A percentile compares a stretch with the other conserved stretches of the same genome.
Conservation (phyloP, 2,113 vertebrate genomes). For the Pristiophorus japonicus region DNA sequence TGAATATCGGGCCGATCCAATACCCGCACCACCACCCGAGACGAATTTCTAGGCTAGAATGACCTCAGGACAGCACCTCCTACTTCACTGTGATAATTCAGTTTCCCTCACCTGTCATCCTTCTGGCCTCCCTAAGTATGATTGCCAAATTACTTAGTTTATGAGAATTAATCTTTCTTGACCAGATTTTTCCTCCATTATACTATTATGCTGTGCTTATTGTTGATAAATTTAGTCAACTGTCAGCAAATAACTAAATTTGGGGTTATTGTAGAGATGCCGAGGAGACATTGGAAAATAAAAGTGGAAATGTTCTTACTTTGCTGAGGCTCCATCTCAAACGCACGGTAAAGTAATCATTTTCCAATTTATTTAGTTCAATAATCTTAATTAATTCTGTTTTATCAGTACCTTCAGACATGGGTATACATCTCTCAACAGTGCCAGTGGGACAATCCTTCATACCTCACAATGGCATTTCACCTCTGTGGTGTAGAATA, state of each 20-base stretch:
- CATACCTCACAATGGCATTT: neutral
- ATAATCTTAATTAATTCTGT: slow-evolving; percentile 8
- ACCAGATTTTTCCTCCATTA: neutral
- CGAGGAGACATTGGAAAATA: neutral
- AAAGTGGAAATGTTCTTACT: neutral
- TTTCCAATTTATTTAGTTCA: neutral
- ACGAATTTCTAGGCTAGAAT: neutral
- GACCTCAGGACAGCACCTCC: neutral
- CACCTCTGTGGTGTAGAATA: neutral
- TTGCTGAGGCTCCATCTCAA: neutral
- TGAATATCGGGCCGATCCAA: too few species aligned
- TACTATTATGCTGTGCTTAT: neutral
- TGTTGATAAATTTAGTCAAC: neutral
- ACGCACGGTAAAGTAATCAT: neutral
- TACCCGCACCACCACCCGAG: too few species aligned
- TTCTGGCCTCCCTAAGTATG: neutral
- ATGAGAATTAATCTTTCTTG: neutral
- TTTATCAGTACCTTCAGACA: neutral
- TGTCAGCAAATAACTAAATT: slow-evolving; percentile 2
- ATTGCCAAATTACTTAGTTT: neutral
- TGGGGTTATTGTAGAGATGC: neutral
- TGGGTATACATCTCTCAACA: neutral
- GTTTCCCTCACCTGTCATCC: neutral
- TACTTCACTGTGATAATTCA: neutral
- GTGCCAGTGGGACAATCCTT: neutral